phyloP scores from a whole-genome alignment of 1,140 invertebrate genomes.

The Saccostrea echinata region DNA sequence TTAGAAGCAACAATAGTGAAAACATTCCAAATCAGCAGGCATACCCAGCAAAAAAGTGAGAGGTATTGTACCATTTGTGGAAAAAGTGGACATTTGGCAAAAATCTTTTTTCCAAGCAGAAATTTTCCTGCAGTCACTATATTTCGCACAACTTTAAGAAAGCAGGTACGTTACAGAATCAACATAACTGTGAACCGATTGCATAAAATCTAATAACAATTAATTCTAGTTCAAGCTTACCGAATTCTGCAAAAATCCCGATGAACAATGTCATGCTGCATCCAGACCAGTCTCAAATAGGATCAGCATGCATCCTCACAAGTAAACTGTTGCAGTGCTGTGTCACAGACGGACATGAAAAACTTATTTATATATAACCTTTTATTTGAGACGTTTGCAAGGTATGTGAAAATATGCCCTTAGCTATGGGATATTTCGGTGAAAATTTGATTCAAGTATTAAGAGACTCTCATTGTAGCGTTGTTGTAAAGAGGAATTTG shows the following conservation, averaged over 20 bases:
- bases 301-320: not conserved
- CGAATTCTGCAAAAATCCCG: no score
- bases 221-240: not conserved
- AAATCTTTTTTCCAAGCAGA: not conserved
- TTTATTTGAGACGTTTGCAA: conserved; percentile 25
- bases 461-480: conserved; percentile 59
- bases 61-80: conserved; percentile 15
- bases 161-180: not conserved
- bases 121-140: no score
- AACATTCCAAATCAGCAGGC: not conserved
- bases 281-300: not conserved
- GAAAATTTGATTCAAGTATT: conserved; percentile 35
- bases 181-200: not conserved
- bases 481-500: conserved; percentile 39
- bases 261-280: no score
- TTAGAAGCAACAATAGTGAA: no score
- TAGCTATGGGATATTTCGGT: conserved; percentile 33
- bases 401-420: conserved; percentile 44
- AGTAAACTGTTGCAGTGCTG: conserved; percentile 15
- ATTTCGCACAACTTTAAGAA: not conserved
- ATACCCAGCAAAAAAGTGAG: not conserved
- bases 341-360: conserved; percentile 2
- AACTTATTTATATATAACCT: conserved; percentile 13
- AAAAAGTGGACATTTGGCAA: conserved; percentile 3
- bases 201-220: not conserved